phyloP scores from a whole-genome alignment of 2,888 invertebrate species.

The Brachyopa scutellaris region DNA sequence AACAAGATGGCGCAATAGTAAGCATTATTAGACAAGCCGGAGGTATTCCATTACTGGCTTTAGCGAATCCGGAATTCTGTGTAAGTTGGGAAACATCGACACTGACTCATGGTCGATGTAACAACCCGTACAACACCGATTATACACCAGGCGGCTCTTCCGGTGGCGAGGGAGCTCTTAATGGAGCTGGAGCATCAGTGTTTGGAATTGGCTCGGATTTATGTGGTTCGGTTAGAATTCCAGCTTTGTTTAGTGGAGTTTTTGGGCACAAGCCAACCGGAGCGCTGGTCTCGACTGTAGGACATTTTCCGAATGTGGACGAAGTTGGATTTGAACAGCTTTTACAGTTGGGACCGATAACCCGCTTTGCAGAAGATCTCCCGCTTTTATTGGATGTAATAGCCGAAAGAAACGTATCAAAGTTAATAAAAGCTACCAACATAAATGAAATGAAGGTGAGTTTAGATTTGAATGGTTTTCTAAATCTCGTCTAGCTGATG shows the following conservation, averaged over 20 bases:
- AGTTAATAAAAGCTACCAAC: slow-evolving; percentile 83
- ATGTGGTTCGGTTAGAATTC: slow-evolving; percentile 93
- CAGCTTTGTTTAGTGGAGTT: slow-evolving; percentile 92
- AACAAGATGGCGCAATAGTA: slow-evolving; percentile 87
- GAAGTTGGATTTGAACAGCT: slow-evolving; percentile 83
- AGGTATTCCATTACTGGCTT: slow-evolving; percentile 91
- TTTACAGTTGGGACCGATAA: slow-evolving; percentile 88
- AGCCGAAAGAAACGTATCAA: slow-evolving; percentile 82
- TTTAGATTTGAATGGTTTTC: too few species aligned
- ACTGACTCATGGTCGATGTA: slow-evolving; percentile 89
- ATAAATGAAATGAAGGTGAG: slow-evolving; percentile 83
- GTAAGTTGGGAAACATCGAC: slow-evolving; percentile 94
- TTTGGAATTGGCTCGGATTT: slow-evolving; percentile 93
- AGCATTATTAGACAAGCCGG: slow-evolving; percentile 86
- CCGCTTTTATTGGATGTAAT: slow-evolving; percentile 86
- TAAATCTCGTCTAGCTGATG: too few species aligned
- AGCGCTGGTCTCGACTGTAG: slow-evolving; percentile 84
- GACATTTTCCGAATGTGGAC: slow-evolving; percentile 85
- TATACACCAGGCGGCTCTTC: slow-evolving; percentile 94
- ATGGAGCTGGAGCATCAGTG: slow-evolving; percentile 89
- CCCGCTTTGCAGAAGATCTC: slow-evolving; percentile 90
- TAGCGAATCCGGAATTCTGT: slow-evolving; percentile 94
- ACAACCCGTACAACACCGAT: slow-evolving; percentile 91
- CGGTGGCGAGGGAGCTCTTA: slow-evolving; percentile 91
- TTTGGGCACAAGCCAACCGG: slow-evolving; percentile 94